phyloP scores from a whole-genome alignment of 2,113 vertebrate species.

The Aythya baeri region DNA sequence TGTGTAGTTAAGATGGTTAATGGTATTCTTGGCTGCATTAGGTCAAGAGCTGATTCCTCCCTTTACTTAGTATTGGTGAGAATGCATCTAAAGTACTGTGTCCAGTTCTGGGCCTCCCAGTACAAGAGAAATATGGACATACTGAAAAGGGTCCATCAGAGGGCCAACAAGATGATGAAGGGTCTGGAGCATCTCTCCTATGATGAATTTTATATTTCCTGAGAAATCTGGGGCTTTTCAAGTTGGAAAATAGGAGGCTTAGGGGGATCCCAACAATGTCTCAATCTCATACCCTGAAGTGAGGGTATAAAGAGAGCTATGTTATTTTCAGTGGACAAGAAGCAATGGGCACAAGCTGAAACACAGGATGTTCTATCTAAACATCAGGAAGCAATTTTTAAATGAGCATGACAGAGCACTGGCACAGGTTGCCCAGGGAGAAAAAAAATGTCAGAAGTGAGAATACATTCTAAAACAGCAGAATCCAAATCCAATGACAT shows the following conservation, averaged over 20 bases:
- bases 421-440: background rate
- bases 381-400: background rate
- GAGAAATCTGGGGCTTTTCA: background rate
- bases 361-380: background rate
- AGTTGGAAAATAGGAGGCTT: background rate
- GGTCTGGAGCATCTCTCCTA: background rate
- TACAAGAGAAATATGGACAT: no score
- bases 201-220: background rate
- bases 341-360: background rate
- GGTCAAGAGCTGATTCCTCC: no score
- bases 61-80: no score
- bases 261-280: background rate
- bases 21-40: no score
- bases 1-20: no score
- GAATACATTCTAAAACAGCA: background rate
- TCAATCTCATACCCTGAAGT: background rate
- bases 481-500: background rate
- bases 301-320: background rate
- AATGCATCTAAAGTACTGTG: no score
- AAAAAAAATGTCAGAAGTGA: background rate
- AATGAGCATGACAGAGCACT: background rate
- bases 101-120: no score
- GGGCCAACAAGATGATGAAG: background rate
- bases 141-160: no score
- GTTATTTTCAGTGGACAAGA: background rate